Percentiles rank a stretch among this genome's conserved stretches.
These are phyloP conservation scores for Psilopsiagon aymara DNA, from an alignment of 2,113 vertebrate species.

Conservation along the genomic window DNA sequence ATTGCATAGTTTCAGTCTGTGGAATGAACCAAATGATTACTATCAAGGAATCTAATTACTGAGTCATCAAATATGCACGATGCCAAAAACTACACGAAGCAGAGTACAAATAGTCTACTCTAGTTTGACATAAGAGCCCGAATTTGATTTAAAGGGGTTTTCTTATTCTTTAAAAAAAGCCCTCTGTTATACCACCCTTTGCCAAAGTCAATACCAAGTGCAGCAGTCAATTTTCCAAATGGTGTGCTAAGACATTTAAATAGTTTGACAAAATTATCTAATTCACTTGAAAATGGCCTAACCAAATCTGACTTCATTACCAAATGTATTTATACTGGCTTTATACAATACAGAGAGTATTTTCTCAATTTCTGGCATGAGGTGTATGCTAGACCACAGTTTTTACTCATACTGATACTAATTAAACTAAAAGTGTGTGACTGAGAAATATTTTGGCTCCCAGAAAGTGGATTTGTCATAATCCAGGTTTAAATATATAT, in stretches of 20 bases:
- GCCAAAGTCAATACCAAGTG: constrained; percentile 92
- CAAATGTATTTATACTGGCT: constrained; percentile 95
- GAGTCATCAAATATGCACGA: constrained; percentile 35
- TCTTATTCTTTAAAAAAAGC: constrained; percentile 59
- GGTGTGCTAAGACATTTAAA: constrained; percentile 91
- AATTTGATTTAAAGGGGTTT: constrained; percentile 82
- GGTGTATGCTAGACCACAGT: constrained; percentile 39
- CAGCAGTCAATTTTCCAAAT: constrained; percentile 86
- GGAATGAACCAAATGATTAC: constrained; percentile 72
- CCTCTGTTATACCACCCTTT: constrained; percentile 72
- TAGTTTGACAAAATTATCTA: constrained; percentile 97
- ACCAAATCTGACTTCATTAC: constrained; percentile 94
- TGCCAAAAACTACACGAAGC: constrained; percentile 70
- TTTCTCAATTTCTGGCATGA: constrained; percentile 46
- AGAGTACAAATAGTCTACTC: constrained; percentile 78
- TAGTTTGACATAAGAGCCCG: constrained; percentile 79
- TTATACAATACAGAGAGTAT: constrained; percentile 11
- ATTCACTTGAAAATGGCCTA: constrained; percentile 87
- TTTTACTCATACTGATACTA: constrained; percentile 63
- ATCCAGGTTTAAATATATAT: not conserved
- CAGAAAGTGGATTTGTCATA: constrained; percentile 41
- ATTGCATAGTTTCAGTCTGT: constrained; percentile 47
- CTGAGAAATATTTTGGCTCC: constrained; percentile 46
- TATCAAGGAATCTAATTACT: constrained; percentile 49
- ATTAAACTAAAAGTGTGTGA: constrained; percentile 57